These are phyloP conservation scores for Thoracochromis brauschi DNA, from an alignment of 2,113 vertebrate species.

Conservation along the genomic window DNA sequence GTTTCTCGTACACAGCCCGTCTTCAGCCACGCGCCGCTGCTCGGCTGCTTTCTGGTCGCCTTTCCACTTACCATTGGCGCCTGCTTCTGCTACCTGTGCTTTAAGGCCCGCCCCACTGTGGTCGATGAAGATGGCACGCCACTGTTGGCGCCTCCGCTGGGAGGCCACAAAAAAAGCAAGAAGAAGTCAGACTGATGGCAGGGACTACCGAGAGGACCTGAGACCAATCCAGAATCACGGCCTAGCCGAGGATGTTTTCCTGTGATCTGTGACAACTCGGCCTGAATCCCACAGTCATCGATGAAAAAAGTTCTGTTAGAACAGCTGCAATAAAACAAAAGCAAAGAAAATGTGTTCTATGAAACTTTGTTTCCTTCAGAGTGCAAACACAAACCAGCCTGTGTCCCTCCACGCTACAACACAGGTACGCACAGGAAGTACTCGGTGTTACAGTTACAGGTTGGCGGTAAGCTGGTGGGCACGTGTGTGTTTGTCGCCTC, in stretches of 20 bases:
- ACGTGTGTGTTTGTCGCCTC: background rate
- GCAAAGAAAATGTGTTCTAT: background rate
- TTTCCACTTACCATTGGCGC: conserved; percentile 71
- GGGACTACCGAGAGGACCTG: background rate
- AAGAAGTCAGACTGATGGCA: conserved; percentile 25
- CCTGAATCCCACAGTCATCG: too few relatives aligned
- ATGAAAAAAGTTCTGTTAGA: rapidly evolving
- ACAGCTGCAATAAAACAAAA: background rate
- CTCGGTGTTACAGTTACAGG: background rate
- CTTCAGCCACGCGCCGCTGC: conserved; percentile 77
- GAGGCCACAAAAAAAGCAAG: background rate
- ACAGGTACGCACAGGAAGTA: rapidly evolving
- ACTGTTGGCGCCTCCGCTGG: rapidly evolving
- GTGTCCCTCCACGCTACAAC: background rate
- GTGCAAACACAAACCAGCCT: background rate
- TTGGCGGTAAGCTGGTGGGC: background rate
- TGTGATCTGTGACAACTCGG: background rate
- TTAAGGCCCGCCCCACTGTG: background rate
- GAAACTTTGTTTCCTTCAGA: background rate
- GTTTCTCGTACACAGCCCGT: background rate
- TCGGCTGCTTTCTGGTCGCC: conserved; percentile 81
- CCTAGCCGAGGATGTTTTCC: background rate
- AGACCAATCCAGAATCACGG: background rate
- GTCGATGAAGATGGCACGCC: rapidly evolving
- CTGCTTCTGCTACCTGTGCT: background rate